phyloP scores from a whole-genome alignment of 1,140 invertebrate species.

The Gryllus bimaculatus region DNA sequence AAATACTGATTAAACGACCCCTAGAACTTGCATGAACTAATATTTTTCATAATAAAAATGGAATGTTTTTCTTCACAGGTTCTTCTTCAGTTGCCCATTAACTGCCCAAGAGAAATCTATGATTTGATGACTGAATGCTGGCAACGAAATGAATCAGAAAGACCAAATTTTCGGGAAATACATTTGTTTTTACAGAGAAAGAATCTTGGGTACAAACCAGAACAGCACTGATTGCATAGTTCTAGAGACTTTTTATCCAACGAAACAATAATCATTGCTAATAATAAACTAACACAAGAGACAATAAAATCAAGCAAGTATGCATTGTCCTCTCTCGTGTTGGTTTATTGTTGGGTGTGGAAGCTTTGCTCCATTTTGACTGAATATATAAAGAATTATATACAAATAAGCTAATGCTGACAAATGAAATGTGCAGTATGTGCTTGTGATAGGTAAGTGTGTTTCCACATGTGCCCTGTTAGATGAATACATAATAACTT shows the following conservation, averaged over 20 bases:
- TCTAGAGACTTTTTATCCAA: neutral
- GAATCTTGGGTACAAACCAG: constrained; percentile 70
- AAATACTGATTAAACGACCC: too few species aligned
- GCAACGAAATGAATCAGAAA: constrained; percentile 70
- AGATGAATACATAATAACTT: neutral
- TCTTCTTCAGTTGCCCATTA: constrained; percentile 62
- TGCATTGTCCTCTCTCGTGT: neutral
- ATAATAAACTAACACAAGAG: too few species aligned
- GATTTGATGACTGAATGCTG: constrained; percentile 91
- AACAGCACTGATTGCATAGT: constrained; percentile 19
- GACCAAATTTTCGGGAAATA: constrained; percentile 86
- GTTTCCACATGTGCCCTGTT: constrained; percentile 3
- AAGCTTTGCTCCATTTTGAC: neutral
- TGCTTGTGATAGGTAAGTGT: constrained; percentile 1
- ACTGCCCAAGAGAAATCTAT: constrained; percentile 83
- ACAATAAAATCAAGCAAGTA: too few species aligned
- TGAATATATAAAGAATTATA: neutral
- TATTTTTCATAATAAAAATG: too few species aligned
- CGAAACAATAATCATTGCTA: neutral
- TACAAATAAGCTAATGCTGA: constrained; percentile 1
- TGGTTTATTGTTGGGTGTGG: neutral
- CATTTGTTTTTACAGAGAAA: constrained; percentile 85
- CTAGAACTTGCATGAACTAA: too few species aligned
- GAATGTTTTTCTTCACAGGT: constrained; percentile 39
- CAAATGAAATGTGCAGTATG: neutral